A percentile compares a stretch with the other conserved stretches of the same genome.
Evolutionary conservation across 1,140 invertebrate genomes (phyloP).

Genomic region (Aphidius gifuensis): DNA sequence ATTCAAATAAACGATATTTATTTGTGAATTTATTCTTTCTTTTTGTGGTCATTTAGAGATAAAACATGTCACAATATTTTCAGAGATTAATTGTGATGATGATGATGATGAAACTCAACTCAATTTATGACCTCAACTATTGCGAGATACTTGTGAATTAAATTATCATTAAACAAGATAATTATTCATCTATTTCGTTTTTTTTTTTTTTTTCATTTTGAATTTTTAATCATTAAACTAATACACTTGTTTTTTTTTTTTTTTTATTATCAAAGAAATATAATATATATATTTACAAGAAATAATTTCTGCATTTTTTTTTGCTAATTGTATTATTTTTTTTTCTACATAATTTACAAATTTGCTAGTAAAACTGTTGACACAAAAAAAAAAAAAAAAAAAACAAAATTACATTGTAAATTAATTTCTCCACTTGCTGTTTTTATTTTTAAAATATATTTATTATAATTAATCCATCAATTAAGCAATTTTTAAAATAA

Average conservation of each 20-base stretch:
- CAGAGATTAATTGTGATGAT: too few relatives aligned
- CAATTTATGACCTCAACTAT: too few relatives aligned
- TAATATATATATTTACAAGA: constrained; percentile 53
- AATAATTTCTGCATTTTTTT: constrained; percentile 32
- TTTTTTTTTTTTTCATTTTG: not conserved
- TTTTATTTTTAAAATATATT: constrained; percentile 1
- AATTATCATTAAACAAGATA: too few relatives aligned
- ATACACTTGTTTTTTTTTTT: not conserved
- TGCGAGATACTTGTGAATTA: too few relatives aligned
- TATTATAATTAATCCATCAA: constrained; percentile 6
- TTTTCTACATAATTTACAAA: constrained; percentile 54
- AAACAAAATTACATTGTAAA: constrained; percentile 18
- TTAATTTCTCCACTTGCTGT: constrained; percentile 18
- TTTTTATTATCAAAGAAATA: constrained; percentile 19
- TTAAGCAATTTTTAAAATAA: constrained; percentile 15
- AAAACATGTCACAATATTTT: too few relatives aligned
- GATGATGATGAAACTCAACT: too few relatives aligned
- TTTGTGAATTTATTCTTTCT: too few relatives aligned
- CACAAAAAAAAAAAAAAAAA: too few relatives aligned
- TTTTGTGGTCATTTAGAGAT: too few relatives aligned
- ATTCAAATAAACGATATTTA: not conserved
- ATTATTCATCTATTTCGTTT: too few relatives aligned
- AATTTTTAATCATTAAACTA: not conserved
- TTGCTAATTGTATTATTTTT: constrained; percentile 15
- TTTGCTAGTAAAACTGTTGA: too few relatives aligned